These are phyloP conservation scores for Furcifer pardalis DNA, from an alignment of 2,797 vertebrate species.

Conservation along the genomic window DNA sequence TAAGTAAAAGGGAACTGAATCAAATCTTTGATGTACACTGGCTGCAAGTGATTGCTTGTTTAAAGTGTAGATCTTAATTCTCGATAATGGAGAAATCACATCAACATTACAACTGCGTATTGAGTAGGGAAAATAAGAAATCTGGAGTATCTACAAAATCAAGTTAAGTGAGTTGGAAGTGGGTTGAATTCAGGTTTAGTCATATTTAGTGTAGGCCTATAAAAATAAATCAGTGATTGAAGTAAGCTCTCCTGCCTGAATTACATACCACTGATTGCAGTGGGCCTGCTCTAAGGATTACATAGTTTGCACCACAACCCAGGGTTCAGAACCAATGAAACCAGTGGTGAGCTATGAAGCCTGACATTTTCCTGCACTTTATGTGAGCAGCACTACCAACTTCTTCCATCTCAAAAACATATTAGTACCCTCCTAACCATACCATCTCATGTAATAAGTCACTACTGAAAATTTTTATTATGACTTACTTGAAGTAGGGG, in stretches of 20 bases:
- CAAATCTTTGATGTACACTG: fast-evolving
- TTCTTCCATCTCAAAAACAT: neutral
- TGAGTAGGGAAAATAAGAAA: fast-evolving
- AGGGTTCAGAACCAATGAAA: fast-evolving
- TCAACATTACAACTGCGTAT: neutral
- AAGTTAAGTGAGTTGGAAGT: neutral
- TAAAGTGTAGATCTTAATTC: neutral
- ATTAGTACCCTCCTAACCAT: neutral
- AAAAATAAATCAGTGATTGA: neutral
- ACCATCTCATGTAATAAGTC: fast-evolving
- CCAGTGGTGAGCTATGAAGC: slow-evolving; percentile 14
- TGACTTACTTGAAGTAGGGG: neutral
- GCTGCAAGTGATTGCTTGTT: neutral
- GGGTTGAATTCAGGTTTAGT: neutral
- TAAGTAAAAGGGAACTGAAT: neutral
- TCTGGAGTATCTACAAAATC: fast-evolving
- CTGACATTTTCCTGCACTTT: neutral
- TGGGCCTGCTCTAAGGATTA: neutral
- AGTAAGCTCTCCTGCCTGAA: no score
- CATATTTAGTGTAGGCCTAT: neutral
- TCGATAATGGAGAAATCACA: neutral
- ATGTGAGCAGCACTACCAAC: fast-evolving
- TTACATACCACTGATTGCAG: neutral
- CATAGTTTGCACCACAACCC: neutral
- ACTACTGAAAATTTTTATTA: neutral